Evolutionary conservation across 2,888 invertebrate species (phyloP).

Genomic region (Callinectes sapidus): DNA sequence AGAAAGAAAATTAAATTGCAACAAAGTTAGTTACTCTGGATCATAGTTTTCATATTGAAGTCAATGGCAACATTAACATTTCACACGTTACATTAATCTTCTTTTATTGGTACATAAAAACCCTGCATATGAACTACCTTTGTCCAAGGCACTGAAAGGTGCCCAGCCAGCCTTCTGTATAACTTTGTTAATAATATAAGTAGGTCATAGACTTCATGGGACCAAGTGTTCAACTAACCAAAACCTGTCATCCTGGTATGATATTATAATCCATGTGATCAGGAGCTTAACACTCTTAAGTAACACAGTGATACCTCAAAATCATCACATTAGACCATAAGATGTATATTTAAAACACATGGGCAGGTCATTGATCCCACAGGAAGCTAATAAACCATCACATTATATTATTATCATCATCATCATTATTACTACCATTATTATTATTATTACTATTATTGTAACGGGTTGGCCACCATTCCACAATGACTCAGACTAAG

Average conservation of each 20-base stretch:
- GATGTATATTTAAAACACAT: background rate
- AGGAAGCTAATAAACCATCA: background rate
- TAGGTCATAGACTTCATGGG: background rate
- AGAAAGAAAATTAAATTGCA: background rate
- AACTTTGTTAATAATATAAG: background rate
- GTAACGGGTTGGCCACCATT: background rate
- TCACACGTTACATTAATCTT: background rate
- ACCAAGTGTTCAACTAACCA: background rate
- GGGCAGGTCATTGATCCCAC: background rate
- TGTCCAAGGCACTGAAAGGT: constrained; percentile 15
- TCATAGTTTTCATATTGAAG: background rate
- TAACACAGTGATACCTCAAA: background rate
- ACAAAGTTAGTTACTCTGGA: background rate
- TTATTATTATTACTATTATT: background rate
- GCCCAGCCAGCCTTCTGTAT: background rate
- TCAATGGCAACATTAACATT: background rate
- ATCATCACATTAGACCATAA: background rate
- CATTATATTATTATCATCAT: background rate
- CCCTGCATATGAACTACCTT: constrained; percentile 1
- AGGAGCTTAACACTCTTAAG: background rate
- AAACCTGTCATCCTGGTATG: background rate
- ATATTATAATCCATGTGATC: background rate
- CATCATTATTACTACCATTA: no score
- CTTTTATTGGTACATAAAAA: background rate
- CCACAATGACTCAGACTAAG: background rate